Percentiles rank a stretch among this genome's conserved stretches.
Evolutionary conservation across 2,888 invertebrate genomes (phyloP).

Genomic region (Oeneis ivallda): DNA sequence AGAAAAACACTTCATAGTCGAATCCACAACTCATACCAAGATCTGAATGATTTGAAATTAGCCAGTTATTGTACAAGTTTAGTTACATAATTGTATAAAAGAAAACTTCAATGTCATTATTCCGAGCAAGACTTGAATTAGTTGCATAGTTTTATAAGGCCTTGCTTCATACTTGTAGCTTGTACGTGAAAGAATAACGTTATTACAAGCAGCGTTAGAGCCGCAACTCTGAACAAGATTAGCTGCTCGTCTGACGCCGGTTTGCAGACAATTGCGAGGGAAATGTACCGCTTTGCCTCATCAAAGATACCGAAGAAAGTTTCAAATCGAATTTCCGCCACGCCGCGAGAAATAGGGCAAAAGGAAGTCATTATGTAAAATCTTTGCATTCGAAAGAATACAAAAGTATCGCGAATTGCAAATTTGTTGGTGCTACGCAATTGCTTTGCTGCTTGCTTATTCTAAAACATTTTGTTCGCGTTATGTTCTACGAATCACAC

Average conservation of each 20-base stretch:
- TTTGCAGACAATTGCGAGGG: conserved; percentile 47
- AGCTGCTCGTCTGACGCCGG: conserved; percentile 36
- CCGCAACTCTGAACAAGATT: conserved; percentile 34
- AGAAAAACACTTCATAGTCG: no score
- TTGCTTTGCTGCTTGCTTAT: conserved; percentile 12
- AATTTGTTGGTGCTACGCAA: conserved; percentile 20
- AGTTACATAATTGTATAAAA: no score
- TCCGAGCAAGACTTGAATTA: no score
- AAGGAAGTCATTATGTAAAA: conserved; percentile 40
- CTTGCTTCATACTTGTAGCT: no score
- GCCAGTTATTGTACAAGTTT: no score
- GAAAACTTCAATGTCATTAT: no score
- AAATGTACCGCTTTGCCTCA: conserved; percentile 58
- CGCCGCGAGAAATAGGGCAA: conserved; percentile 49
- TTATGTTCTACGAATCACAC: not conserved
- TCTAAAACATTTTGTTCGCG: conserved; percentile 12
- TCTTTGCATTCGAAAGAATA: conserved; percentile 35
- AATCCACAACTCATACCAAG: no score
- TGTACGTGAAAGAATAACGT: not conserved
- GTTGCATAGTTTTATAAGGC: not conserved
- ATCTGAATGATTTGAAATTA: no score
- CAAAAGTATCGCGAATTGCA: conserved; percentile 35
- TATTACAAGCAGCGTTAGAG: conserved; percentile 26
- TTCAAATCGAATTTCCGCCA: conserved; percentile 58
- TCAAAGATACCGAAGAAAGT: conserved; percentile 56